These are phyloP conservation scores for Tamias sibiricus DNA, from an alignment of 2,113 vertebrate genomes.

Conservation along the genomic window DNA sequence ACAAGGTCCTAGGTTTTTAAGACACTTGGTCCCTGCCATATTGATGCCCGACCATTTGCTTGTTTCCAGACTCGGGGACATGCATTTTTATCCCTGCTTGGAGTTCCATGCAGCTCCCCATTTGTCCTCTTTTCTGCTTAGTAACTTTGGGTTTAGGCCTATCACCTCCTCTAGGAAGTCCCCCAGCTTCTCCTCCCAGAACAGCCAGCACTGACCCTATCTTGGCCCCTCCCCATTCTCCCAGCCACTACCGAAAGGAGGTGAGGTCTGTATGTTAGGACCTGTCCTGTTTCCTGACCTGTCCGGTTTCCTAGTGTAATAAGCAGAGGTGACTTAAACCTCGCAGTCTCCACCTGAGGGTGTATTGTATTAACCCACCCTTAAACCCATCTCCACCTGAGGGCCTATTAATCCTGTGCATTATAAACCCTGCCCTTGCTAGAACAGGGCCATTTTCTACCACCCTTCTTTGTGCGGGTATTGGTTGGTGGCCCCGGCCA, in stretches of 20 bases:
- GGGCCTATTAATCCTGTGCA: too few relatives aligned
- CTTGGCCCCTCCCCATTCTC: not conserved
- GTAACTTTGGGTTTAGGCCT: not conserved
- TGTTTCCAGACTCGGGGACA: not conserved
- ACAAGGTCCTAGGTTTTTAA: not conserved
- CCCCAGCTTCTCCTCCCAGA: not conserved
- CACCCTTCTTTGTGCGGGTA: too few relatives aligned
- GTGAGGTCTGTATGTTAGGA: not conserved
- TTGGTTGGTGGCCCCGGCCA: too few relatives aligned
- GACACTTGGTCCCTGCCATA: not conserved
- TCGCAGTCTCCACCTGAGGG: too few relatives aligned
- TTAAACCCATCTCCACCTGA: too few relatives aligned
- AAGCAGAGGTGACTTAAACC: too few relatives aligned
- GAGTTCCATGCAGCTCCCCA: not conserved
- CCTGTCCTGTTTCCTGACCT: not conserved
- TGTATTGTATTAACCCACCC: too few relatives aligned
- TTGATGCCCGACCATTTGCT: not conserved
- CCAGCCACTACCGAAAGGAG: not conserved
- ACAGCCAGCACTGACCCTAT: not conserved
- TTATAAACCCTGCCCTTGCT: too few relatives aligned
- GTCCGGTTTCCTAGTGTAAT: too few relatives aligned
- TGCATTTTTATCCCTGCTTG: not conserved
- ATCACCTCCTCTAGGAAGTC: constrained; percentile 2
- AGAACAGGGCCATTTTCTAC: too few relatives aligned
- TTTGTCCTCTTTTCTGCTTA: not conserved